A percentile compares a stretch with the other conserved stretches of the same genome.
Conservation (phyloP, 1,140 invertebrate genomes). For the Hestina assimilis region DNA sequence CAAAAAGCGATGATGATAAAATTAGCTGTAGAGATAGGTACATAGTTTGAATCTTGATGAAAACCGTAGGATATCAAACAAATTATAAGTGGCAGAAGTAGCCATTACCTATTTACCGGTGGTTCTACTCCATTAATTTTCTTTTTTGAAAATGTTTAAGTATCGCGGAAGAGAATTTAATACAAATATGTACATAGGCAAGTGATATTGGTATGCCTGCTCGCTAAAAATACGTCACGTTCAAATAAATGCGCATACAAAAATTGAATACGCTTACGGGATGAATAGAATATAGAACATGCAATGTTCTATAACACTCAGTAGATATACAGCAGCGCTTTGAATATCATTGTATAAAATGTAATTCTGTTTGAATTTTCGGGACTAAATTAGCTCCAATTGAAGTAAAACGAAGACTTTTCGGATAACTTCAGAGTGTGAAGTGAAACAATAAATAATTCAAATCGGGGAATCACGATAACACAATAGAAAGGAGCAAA, state of each 20-base stretch:
- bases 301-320: too few species aligned
- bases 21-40: too few species aligned
- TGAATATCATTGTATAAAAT: too few species aligned
- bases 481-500: constrained; percentile 54
- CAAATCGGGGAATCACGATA: constrained; percentile 71
- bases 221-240: constrained; percentile 36
- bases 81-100: too few species aligned
- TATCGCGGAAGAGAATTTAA: background rate
- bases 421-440: constrained; percentile 44
- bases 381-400: constrained; percentile 19
- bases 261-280: constrained; percentile 51
- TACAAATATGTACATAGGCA: background rate
- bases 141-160: background rate
- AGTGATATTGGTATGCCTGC: background rate
- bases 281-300: constrained; percentile 44
- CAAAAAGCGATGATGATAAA: too few species aligned
- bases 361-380: background rate
- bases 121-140: background rate
- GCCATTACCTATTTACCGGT: too few species aligned
- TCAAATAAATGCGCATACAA: constrained; percentile 62
- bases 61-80: too few species aligned
- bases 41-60: too few species aligned
- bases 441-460: constrained; percentile 77
- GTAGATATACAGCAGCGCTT: too few species aligned
- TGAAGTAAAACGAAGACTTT: constrained; percentile 32